Base-by-base conservation (phyloP, 2,113 vertebrate genomes). In the Gallinago media region DNA sequence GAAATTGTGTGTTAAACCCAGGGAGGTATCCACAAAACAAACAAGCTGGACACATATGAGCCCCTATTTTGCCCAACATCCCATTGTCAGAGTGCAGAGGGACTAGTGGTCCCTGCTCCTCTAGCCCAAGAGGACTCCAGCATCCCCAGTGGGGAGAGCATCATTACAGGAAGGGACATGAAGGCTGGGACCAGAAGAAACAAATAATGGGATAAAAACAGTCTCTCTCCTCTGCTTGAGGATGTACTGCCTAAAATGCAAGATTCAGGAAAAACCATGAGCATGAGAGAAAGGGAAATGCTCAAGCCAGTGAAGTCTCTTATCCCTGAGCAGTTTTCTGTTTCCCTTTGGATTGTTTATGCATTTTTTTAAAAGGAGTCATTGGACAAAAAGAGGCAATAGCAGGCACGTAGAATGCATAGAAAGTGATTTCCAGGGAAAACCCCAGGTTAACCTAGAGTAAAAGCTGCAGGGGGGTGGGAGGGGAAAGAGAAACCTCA, bases 381-480 rank as follows among this genome's bases (percentile, higher is more conserved):
- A 38, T 7, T 74, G 31, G 11, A 38, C 5, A 17, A 11, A 15
- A 34, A 27, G 75, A n/a, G n/a, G 12, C 3, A 2, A 54, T 71
- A 76, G 22, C 29, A 84, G 8, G 20, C 66, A 71, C 0, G 1
- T 23, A 79, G 56, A 23, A 79, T 15, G 19, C 36, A 62, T 20
- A 55, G 61, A 74, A 36, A 80, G 16, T 21, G 46, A 70, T 70
- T 92, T 94, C 67, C 82, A 85, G 50, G 82, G 76, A 80, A 93
- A 92, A 77, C 29, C 67, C 49, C 52, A 15, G 34, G 56, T 47
- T 71, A 80, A 83, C 13, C 25, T 67, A 22, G 27, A 86, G 25
- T 71, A 86, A 82, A 92, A 84, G 31, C 25, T 42, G 52, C 29
- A 56, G 21, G 7, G 7, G 4, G 3, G 19, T 49, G 52, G 25